Conservation (phyloP, 2,113 vertebrate species). For the Atrichornis clamosus region DNA sequence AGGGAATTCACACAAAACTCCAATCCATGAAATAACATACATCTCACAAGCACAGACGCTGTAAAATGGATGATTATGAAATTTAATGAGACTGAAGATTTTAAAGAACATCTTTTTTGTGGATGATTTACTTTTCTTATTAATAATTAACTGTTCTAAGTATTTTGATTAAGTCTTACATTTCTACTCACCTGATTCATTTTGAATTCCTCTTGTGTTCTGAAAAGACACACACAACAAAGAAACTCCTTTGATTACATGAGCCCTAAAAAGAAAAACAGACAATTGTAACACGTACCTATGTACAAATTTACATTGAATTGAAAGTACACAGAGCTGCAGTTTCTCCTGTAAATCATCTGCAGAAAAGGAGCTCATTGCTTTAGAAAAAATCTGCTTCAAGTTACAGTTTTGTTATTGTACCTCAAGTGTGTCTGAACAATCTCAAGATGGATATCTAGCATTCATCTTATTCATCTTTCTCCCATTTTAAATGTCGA, state of each 20-base stretch:
- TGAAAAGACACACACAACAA: conserved; percentile 76
- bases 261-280: conserved; percentile 79
- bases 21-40: background rate
- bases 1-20: background rate
- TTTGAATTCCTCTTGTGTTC: conserved; percentile 75
- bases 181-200: conserved; percentile 82
- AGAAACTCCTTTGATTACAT: conserved; percentile 77
- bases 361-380: background rate
- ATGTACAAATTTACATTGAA: conserved; percentile 43
- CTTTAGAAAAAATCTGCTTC: background rate
- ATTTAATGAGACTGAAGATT: background rate
- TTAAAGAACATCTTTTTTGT: background rate
- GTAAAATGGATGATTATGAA: background rate
- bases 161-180: conserved; percentile 66
- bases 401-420: background rate
- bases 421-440: background rate
- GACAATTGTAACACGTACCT: conserved; percentile 65
- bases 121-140: conserved; percentile 9
- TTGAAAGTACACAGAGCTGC: conserved; percentile 37
- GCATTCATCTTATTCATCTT: background rate
- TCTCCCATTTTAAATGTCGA: background rate
- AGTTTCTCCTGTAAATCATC: background rate
- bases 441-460: background rate
- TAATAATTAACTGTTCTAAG: conserved; percentile 47
- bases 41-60: background rate